phyloP scores from a whole-genome alignment of 1,140 invertebrate species.

The Cepaea nemoralis region DNA sequence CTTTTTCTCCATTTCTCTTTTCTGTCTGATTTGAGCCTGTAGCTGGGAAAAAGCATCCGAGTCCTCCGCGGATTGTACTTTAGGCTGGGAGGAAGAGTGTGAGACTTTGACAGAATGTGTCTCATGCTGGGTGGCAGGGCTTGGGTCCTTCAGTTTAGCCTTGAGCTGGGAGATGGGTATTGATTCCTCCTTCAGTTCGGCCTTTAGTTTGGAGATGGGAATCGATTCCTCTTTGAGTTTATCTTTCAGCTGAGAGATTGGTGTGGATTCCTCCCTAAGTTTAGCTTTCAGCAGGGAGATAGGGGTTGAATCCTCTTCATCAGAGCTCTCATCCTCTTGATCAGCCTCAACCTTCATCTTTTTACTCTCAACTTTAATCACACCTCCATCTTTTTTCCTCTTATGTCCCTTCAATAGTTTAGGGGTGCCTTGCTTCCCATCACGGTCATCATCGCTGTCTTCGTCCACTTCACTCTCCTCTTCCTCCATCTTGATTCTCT shows the following conservation, averaged over 20 bases:
- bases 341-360: not conserved
- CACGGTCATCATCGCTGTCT: constrained; percentile 33
- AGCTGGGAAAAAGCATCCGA: not conserved
- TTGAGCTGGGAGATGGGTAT: constrained; percentile 30
- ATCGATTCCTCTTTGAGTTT: constrained; percentile 26
- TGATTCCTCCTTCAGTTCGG: constrained; percentile 23
- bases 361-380: not conserved
- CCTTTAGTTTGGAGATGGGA: constrained; percentile 29
- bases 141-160: constrained; percentile 26
- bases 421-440: not conserved
- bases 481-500: constrained; percentile 39
- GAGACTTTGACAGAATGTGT: too few species aligned
- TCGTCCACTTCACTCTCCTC: constrained; percentile 4
- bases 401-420: constrained; percentile 13
- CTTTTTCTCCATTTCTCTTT: not conserved
- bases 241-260: constrained; percentile 30
- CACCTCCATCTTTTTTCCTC: not conserved
- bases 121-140: too few species aligned
- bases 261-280: constrained; percentile 26
- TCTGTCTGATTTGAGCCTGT: not conserved
- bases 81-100: too few species aligned
- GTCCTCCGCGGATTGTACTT: not conserved
- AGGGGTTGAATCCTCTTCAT: constrained; percentile 34
- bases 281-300: constrained; percentile 33
- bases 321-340: not conserved